Evolutionary conservation across 2,113 vertebrate genomes (phyloP).

Genomic region (Alosa alosa): DNA sequence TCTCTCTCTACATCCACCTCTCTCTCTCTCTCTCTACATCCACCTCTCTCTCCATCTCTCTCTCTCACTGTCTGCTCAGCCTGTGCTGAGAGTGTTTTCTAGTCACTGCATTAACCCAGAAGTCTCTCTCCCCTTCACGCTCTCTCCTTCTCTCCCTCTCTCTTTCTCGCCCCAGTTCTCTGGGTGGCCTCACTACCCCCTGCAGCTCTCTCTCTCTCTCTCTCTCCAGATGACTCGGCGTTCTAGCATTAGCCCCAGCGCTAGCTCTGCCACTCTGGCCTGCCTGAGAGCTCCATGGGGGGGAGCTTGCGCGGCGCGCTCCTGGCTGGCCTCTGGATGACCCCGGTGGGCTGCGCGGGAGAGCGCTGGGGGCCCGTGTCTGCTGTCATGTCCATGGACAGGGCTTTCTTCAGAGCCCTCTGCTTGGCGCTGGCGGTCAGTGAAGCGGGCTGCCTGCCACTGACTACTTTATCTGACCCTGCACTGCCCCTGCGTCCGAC

Average conservation of each 20-base stretch:
- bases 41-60: neutral
- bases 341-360: conserved; percentile 47
- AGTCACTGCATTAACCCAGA: neutral
- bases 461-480: conserved; percentile 15
- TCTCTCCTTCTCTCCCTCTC: conserved; percentile 6
- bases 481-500: neutral
- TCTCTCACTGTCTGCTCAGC: neutral
- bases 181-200: neutral
- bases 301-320: conserved; percentile 45
- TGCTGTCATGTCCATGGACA: conserved; percentile 39
- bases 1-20: neutral
- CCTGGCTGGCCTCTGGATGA: conserved; percentile 60
- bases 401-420: conserved; percentile 30
- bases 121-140: neutral
- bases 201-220: neutral
- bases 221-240: neutral
- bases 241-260: neutral
- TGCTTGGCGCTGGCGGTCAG: conserved; percentile 26
- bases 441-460: neutral
- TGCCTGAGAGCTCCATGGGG: conserved; percentile 51
- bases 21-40: neutral
- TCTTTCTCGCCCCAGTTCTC: neutral
- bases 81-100: neutral
- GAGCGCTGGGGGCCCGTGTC: conserved; percentile 48
- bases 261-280: conserved; percentile 67